phyloP scores from a whole-genome alignment of 2,797 vertebrate species.

The Dendrocincla fuliginosa region DNA sequence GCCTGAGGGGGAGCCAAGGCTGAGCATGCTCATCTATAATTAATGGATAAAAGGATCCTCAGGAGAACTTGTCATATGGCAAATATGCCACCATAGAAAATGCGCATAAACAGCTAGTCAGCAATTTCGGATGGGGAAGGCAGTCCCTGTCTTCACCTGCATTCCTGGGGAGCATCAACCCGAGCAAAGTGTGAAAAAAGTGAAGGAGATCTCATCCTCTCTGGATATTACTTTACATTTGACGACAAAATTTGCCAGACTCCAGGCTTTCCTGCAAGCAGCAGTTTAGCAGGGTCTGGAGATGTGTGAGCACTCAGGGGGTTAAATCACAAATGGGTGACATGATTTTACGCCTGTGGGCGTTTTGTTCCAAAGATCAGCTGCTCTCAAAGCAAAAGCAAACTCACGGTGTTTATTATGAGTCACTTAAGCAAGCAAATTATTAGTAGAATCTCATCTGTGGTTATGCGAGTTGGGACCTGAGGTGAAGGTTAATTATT shows the following conservation, averaged over 20 bases:
- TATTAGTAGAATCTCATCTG: slow-evolving; percentile 52
- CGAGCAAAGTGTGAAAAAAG: neutral
- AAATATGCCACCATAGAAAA: slow-evolving; percentile 2
- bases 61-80: neutral
- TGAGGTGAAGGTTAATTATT: slow-evolving; percentile 52
- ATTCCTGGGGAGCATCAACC: neutral
- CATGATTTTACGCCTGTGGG: slow-evolving; percentile 14
- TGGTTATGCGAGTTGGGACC: slow-evolving; percentile 27
- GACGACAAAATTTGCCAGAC: neutral
- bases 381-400: slow-evolving; percentile 65
- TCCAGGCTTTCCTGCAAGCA: neutral
- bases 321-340: slow-evolving; percentile 49
- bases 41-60: neutral
- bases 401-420: slow-evolving; percentile 60
- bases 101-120: neutral
- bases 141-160: neutral
- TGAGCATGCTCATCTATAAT: neutral
- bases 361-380: slow-evolving; percentile 66
- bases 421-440: slow-evolving; percentile 66
- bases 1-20: neutral
- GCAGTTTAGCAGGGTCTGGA: neutral
- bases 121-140: neutral
- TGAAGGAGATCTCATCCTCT: neutral
- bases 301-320: neutral
- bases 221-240: neutral